Base-by-base conservation (phyloP, 2,113 vertebrate genomes). In the Uria lomvia region DNA sequence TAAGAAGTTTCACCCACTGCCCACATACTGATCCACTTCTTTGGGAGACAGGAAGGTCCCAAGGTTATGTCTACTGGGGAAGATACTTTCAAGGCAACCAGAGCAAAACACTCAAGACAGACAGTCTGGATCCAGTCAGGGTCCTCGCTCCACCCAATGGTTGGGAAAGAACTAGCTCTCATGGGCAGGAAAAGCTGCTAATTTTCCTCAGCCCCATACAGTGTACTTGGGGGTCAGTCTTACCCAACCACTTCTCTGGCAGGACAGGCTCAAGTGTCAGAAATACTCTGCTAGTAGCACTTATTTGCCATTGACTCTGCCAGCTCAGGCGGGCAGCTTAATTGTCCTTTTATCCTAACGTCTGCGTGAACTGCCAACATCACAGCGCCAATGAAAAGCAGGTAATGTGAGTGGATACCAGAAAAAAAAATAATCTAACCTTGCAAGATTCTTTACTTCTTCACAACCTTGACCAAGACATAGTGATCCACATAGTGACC, bases 141-240 rank as follows among this genome's bases (percentile, higher is more conserved):
- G 38, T 49, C 9, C 56, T 73, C 3, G 0, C 55, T 52, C 40
- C 19, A 29, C 13, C 12, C n/a, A 63, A 17, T 0, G 4, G 4
- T 30, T 77, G 29, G 19, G 27, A 32, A 77, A 89, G 27, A 12
- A 52, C 55, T 30, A 84, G 45, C 4, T 77, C 34, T 56, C 11
- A 30, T 12, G 15, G 9, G 40, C 42, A 86, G 42, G 9, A 91
- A 70, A 81, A 68, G 29, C 55, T 81, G 24, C 8, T 55, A 1
- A 60, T 76, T 94, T 83, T 83, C 36, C 22, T 78, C 4, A 4
- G 22, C 24, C 15, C 17, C 4, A 0, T n/a, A 32, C 15, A 45
- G 19, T 5, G 38, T 12, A 45, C 12, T 11, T 63, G 15, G 18
- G 21, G 2, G 2, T 68, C 58, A 68, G 34, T 49, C 53, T 60